Conservation (phyloP, 2,888 invertebrate genomes). For the Trissolcus japonicus region DNA sequence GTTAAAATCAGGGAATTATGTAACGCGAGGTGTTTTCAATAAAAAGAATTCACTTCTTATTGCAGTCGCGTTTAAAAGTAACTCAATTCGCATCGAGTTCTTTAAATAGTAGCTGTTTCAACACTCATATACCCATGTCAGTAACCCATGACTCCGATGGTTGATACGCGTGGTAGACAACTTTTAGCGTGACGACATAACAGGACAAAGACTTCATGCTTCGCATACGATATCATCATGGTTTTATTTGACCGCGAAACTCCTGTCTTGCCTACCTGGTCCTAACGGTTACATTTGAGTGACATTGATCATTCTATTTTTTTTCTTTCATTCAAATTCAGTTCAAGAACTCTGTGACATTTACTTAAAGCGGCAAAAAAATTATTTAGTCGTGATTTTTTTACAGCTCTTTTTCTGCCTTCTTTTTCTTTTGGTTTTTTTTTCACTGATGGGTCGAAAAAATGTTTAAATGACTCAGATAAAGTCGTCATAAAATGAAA, state of each 20-base stretch:
- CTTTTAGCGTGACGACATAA: slow-evolving; percentile 70
- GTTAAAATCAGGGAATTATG: neutral
- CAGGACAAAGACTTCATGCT: slow-evolving; percentile 73
- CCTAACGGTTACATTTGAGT: slow-evolving; percentile 47
- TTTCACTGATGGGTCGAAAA: too few relatives aligned
- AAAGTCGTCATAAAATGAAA: too few relatives aligned
- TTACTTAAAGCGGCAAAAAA: neutral
- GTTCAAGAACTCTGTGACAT: slow-evolving; percentile 5
- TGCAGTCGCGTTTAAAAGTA: neutral
- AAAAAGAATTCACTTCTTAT: slow-evolving; percentile 3
- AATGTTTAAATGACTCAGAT: too few relatives aligned
- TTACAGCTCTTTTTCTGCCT: neutral
- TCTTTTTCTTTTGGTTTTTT: too few relatives aligned
- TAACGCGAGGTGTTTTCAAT: slow-evolving; percentile 1
- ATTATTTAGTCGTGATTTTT: neutral
- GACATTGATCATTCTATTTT: slow-evolving; percentile 30
- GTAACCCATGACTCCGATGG: slow-evolving; percentile 48
- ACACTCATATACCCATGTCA: slow-evolving; percentile 32
- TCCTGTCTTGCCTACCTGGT: slow-evolving; percentile 58
- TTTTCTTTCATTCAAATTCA: slow-evolving; percentile 7
- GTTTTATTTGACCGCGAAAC: slow-evolving; percentile 63
- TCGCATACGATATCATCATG: slow-evolving; percentile 67
- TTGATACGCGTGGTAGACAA: slow-evolving; percentile 55
- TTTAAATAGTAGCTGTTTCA: slow-evolving; percentile 26
- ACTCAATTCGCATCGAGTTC: slow-evolving; percentile 13